Evolutionary conservation across 1,140 invertebrate species (phyloP).

Genomic region (Meloidogyne exigua): DNA sequence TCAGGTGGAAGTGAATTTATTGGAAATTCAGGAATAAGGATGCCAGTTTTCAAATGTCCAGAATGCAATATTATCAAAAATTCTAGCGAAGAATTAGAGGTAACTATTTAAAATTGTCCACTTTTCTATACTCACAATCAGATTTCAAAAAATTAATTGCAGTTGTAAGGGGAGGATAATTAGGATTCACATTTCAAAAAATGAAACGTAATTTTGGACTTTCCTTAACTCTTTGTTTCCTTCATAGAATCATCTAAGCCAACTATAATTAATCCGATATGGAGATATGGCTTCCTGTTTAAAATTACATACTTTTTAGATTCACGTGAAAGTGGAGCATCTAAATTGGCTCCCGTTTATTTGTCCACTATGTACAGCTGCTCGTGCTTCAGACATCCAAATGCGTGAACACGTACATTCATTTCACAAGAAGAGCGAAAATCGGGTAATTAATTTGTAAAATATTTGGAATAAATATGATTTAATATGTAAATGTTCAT

Average conservation of each 20-base stretch:
- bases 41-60: conserved; percentile 47
- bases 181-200: background rate
- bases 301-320: conserved; percentile 9
- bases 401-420: conserved; percentile 62
- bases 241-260: too few species aligned
- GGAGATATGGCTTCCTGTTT: too few species aligned
- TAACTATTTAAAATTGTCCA: background rate
- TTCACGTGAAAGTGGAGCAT: conserved; percentile 61
- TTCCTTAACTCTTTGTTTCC: background rate
- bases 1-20: background rate
- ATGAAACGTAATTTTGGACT: background rate
- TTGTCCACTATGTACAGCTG: conserved; percentile 49
- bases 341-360: conserved; percentile 62
- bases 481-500: too few species aligned
- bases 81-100: conserved; percentile 45
- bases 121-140: background rate
- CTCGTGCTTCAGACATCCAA: conserved; percentile 57
- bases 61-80: conserved; percentile 45
- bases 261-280: too few species aligned
- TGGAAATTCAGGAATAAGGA: conserved; percentile 6
- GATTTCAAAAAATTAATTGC: background rate
- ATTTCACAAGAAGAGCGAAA: conserved; percentile 56
- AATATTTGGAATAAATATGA: too few species aligned
- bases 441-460: conserved; percentile 28
- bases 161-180: background rate